Conservation (phyloP, 1,140 invertebrate genomes). For the Tyrophagus putrescentiae region DNA sequence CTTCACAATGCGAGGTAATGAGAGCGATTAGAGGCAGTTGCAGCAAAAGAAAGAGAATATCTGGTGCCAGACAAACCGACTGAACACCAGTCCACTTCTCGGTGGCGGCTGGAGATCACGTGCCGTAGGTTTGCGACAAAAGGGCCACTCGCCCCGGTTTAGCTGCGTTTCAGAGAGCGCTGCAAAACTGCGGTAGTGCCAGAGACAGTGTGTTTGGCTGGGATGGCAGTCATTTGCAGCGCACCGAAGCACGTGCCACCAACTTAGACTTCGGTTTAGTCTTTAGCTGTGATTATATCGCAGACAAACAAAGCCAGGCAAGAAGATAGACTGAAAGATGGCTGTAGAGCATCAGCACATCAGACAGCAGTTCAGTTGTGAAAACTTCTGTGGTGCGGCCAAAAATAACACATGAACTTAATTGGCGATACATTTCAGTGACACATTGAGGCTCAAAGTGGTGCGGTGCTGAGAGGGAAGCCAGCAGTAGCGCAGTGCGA, state of each 20-base stretch:
- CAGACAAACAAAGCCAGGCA: not conserved
- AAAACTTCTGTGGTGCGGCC: no score
- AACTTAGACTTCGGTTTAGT: not conserved
- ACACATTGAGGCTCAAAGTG: no score
- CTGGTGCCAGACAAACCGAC: conserved; percentile 12
- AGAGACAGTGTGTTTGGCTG: no score
- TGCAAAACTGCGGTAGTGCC: no score
- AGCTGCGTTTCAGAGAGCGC: not conserved
- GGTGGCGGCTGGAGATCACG: not conserved
- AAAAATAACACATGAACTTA: no score
- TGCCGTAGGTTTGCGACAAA: conserved; percentile 3
- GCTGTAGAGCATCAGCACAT: no score
- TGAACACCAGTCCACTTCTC: not conserved
- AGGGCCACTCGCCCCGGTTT: not conserved
- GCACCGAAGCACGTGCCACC: conserved; percentile 1
- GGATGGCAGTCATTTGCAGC: conserved; percentile 11
- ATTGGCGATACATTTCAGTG: no score
- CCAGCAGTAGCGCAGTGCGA: no score
- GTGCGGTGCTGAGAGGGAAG: no score
- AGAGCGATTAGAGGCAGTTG: not conserved
- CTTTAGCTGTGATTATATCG: not conserved
- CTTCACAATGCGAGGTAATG: not conserved
- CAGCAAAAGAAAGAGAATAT: not conserved
- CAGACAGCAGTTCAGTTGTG: no score
- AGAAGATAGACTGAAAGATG: not conserved